Conservation (phyloP, 1,140 invertebrate species). For the Patella vulgata region DNA sequence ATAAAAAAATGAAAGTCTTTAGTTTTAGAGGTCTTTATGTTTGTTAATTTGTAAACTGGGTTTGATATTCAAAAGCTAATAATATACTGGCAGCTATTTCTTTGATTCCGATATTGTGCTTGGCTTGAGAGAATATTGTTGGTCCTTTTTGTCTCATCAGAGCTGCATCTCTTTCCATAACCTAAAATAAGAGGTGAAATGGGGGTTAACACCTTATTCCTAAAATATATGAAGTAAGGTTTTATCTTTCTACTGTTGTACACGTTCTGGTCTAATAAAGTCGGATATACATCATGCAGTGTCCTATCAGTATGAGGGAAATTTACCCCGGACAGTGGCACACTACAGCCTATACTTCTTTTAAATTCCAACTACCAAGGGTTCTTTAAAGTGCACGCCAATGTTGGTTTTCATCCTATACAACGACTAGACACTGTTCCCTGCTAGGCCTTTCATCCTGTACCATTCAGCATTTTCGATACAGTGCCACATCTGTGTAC, state of each 20-base stretch:
- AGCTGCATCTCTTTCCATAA: conserved; percentile 61
- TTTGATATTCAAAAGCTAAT: conserved; percentile 18
- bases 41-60: not conserved
- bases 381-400: no score
- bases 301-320: not conserved
- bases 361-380: not conserved
- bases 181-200: conserved; percentile 32
- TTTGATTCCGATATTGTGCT: conserved; percentile 55
- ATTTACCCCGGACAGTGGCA: no score
- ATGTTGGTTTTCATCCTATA: no score
- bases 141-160: conserved; percentile 63
- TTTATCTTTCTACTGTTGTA: no score
- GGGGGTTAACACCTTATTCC: not conserved
- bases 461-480: no score
- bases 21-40: no score
- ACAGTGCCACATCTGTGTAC: no score
- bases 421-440: no score
- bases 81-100: conserved; percentile 49
- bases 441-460: no score
- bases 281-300: not conserved
- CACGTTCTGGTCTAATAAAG: not conserved
- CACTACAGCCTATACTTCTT: not conserved
- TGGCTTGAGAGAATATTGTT: conserved; percentile 63
- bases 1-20: no score
- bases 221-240: not conserved